A percentile compares a stretch with the other conserved stretches of the same genome.
Evolutionary conservation across 2,113 vertebrate species (phyloP).

Genomic region (Myocastor coypus): DNA sequence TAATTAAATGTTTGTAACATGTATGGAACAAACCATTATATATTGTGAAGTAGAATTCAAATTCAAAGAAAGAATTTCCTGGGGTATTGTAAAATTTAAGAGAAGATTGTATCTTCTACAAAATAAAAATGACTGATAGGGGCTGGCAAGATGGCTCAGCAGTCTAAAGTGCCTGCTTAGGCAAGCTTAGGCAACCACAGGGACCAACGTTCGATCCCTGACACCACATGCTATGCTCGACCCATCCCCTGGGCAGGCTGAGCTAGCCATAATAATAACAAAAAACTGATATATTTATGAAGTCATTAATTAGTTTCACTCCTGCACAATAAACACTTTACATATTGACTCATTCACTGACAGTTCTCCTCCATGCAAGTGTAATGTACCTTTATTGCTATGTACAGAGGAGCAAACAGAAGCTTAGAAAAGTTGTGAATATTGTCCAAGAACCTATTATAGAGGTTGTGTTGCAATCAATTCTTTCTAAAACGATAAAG

Average conservation of each 20-base stretch:
- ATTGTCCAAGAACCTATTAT: not conserved
- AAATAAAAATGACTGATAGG: not conserved
- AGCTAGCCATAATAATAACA: not conserved
- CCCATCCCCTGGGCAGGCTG: too few species aligned
- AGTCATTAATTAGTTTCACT: not conserved
- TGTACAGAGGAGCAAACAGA: not conserved
- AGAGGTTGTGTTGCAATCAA: not conserved
- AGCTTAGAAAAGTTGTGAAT: not conserved
- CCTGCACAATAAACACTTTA: not conserved
- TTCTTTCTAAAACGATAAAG: not conserved
- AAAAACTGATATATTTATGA: not conserved
- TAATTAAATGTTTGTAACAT: constrained; percentile 2
- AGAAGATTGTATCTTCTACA: not conserved
- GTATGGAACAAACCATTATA: not conserved
- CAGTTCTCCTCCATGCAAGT: not conserved
- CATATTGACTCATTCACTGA: not conserved
- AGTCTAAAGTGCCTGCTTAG: too few species aligned
- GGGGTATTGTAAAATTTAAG: constrained; percentile 20
- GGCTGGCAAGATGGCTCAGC: too few species aligned
- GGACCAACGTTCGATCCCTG: too few species aligned
- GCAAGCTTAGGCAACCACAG: too few species aligned
- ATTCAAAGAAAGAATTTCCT: not conserved
- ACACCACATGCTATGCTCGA: too few species aligned
- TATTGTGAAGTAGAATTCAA: constrained; percentile 7
- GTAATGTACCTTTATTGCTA: not conserved